These are phyloP conservation scores for Phocides pigmalion DNA, from an alignment of 1,140 invertebrate species.

Conservation along the genomic window DNA sequence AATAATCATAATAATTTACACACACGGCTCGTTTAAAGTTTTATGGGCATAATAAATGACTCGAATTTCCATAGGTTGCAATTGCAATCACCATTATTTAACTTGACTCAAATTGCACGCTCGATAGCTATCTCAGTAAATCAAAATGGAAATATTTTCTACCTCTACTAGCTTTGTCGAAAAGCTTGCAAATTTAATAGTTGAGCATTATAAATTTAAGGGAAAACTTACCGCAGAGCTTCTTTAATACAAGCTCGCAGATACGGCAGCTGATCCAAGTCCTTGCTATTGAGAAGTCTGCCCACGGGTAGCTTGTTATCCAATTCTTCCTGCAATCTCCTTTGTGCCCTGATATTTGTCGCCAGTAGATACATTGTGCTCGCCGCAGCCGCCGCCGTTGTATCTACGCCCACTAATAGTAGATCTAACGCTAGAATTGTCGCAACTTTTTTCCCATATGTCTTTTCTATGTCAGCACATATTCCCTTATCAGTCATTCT, in stretches of 20 bases:
- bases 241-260: constrained; percentile 95
- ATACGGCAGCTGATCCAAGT: constrained; percentile 90
- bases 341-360: constrained; percentile 89
- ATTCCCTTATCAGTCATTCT: constrained; percentile 74
- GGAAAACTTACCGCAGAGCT: constrained; percentile 89
- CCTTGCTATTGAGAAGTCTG: constrained; percentile 85
- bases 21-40: too few relatives aligned
- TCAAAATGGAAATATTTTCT: neutral
- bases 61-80: too few relatives aligned
- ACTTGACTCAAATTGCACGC: neutral
- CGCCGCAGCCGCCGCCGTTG: constrained; percentile 91
- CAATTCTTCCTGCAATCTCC: constrained; percentile 89
- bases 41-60: too few relatives aligned
- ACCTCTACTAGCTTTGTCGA: neutral
- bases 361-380: constrained; percentile 93
- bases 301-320: constrained; percentile 84
- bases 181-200: neutral
- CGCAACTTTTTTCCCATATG: constrained; percentile 85
- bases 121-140: neutral
- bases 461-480: constrained; percentile 63
- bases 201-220: neutral
- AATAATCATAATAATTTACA: too few relatives aligned
- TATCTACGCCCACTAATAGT: constrained; percentile 94
- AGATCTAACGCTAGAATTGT: constrained; percentile 91
- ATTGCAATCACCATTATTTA: neutral